Evolutionary conservation across 2,888 invertebrate species (phyloP), one percentile per base, ranked within the genome.

Genomic region (Lasioglossum zephyrum): DNA sequence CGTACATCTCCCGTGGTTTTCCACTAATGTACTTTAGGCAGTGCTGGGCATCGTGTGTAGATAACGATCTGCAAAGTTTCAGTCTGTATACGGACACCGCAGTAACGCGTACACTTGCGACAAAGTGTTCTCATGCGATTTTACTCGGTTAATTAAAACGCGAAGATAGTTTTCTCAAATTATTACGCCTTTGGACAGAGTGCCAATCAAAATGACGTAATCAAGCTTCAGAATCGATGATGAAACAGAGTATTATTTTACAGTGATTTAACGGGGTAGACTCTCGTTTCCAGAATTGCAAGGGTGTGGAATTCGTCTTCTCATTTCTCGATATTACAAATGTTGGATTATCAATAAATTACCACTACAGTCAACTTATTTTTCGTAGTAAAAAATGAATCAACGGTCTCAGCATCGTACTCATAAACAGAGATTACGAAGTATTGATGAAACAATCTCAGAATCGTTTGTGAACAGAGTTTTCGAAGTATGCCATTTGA

Each of bases 21-120:
- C 88, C 85, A 60, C 88, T 89, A 90, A 90, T 88, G 86, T 85
- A 84, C 81, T 78, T 84, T 89, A 81, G 82, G 39, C 70, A 78
- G 63, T 76, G 69, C 81, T 44, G 66, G 47, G 57, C 73, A 47
- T 70, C 49, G 84, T 69, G 18, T 74, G 72, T 73, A 74, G 80
- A 69, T 79, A 77, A 70, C 44, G 78, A 90, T 77, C 88, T 72
- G 49, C 79, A 6, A 87, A 83, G 79, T 83, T 88, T 81, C 82
- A 36, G 53, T n/a, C 60, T 39, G 36, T 39, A 39, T 69, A 18
- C 9, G 13, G 31, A 16, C 16, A 1, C n/a, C 49, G 66, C 36
- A 39, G 26, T 18, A 2, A 16, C 36, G 41, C n/a, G 49, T 69
- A 16, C 72, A 63, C 41, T 26, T 8, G 41, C 31, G n/a, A 18